These are phyloP conservation scores for Tineola bisselliella DNA, from an alignment of 2,888 invertebrate species.

Conservation along the genomic window DNA sequence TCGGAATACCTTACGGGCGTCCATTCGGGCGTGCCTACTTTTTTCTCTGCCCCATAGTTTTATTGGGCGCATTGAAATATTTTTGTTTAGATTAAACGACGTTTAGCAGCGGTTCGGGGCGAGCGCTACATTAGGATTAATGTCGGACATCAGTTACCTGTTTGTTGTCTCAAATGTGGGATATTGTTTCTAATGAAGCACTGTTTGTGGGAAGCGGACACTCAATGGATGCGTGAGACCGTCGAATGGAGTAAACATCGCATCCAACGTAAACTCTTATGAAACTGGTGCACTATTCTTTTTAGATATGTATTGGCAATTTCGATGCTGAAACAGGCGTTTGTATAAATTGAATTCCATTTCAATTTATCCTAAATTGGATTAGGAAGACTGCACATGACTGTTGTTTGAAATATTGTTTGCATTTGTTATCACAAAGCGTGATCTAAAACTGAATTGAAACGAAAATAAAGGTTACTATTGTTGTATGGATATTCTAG, in stretches of 20 bases:
- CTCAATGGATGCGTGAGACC: neutral
- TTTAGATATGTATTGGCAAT: neutral
- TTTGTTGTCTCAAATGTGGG: conserved; percentile 26
- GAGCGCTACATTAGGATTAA: conserved; percentile 64
- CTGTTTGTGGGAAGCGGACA: conserved; percentile 16
- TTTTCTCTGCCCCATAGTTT: conserved; percentile 54
- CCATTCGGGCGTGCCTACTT: conserved; percentile 39
- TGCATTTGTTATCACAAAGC: neutral
- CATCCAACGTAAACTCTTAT: neutral
- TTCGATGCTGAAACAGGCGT: neutral
- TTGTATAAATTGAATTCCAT: neutral
- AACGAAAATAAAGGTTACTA: neutral
- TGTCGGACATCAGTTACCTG: conserved; percentile 56
- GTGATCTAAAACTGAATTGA: neutral
- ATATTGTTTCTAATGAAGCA: conserved; percentile 35
- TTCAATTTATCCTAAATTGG: neutral
- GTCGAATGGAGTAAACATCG: neutral
- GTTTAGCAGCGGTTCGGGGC: conserved; percentile 38
- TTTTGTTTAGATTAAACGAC: conserved; percentile 65
- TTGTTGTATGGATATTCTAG: neutral
- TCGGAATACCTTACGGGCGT: conserved; percentile 56
- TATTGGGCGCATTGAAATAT: conserved; percentile 63
- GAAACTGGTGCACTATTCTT: neutral
- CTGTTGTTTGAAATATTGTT: conserved; percentile 5
- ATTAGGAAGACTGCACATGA: conserved; percentile 8